Evolutionary conservation across 2,797 vertebrate genomes (phyloP), one percentile per base, ranked within the genome.

Genomic region (Myotis planiceps): DNA sequence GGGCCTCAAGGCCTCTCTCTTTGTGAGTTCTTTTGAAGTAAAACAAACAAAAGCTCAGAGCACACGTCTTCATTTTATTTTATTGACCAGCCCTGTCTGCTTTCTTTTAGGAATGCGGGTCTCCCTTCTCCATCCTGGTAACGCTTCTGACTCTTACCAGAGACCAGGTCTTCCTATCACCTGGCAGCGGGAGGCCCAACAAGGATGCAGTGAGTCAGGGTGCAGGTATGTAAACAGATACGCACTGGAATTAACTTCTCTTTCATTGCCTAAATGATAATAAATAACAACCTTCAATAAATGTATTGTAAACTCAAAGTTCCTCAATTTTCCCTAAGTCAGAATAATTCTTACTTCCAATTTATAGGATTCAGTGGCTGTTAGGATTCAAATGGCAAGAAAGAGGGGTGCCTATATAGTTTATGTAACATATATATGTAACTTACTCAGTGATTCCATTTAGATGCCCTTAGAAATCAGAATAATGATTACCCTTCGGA

Each of bases 41-140:
- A 94, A 94, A 75, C 92, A 97, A 98, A 97, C 83, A 97, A 96
- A 92, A 93, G 78, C 32, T 45, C 19, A 69, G 60, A 58, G 3
- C 3, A 7, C 19, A 83, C 12, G 12, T 93, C 63, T 79, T 93
- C 74, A 27, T 95, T 90, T 68, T 7, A 34, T 84, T 95, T 87
- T 88, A 82, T 76, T 91, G 85, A 85, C 87, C 88, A 95, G 66
- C 27, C 66, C 6, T 92, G 29, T 69, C 63, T 58, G 13, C 86
- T 98, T 95, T 89, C 79, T 92, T 90, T 88, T 82, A 74, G 80
- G 58, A 83, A 86, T 23, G 29, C 4, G 0, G 37, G 4, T 85
- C 96, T 78, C 42, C 1, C 9, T 96, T 97, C 92, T 71, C 55
- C 14, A 88, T 86, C 32, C 25, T 3, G n/a, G 47, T 65, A 93